Conservation (phyloP, 2,797 vertebrate species). For the Dromococcyx pavoninus region DNA sequence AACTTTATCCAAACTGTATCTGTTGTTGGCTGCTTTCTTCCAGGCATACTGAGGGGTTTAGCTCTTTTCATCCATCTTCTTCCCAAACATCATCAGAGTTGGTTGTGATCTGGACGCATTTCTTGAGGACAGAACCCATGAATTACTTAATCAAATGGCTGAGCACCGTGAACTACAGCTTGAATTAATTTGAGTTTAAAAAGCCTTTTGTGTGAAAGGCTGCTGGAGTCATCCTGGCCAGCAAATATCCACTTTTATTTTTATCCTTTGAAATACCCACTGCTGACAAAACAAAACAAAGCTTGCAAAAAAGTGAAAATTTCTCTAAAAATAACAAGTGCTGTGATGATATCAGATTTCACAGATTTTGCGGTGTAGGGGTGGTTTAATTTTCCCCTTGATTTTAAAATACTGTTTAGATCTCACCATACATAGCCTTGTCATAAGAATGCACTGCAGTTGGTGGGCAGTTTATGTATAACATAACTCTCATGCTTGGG, state of each 20-base stretch:
- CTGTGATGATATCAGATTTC: neutral
- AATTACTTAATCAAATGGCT: neutral
- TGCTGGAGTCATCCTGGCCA: neutral
- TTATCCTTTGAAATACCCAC: neutral
- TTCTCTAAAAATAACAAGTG: neutral
- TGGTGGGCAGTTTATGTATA: neutral
- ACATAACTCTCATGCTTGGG: neutral
- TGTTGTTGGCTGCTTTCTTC: neutral
- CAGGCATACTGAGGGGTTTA: neutral
- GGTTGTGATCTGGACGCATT: neutral
- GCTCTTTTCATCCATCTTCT: neutral
- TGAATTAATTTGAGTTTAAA: neutral
- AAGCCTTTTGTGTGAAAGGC: neutral
- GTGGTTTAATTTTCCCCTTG: neutral
- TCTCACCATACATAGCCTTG: neutral
- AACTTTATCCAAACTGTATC: neutral
- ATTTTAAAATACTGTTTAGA: neutral
- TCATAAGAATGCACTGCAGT: neutral
- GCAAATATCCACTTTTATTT: neutral
- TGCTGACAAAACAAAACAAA: neutral
- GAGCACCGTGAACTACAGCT: neutral
- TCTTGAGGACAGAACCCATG: neutral
- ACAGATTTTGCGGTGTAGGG: neutral
- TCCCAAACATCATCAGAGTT: neutral
- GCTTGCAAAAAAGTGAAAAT: neutral